Evolutionary conservation across 2,113 vertebrate genomes (phyloP).

Genomic region (Dolichotis patagonum): DNA sequence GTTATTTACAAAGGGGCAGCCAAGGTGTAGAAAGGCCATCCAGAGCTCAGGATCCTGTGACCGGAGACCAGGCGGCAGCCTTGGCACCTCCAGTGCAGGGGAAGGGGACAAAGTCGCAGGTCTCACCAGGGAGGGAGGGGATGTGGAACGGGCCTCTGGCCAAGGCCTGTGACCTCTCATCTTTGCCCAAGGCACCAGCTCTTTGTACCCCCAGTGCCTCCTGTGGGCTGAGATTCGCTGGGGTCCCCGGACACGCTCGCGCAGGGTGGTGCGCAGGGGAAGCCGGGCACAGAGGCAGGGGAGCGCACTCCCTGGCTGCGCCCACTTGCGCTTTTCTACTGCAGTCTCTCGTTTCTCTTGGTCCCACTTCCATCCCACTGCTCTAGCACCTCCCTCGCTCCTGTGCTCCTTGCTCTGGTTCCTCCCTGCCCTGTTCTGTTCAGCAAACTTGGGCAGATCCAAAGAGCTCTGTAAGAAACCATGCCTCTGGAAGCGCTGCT

Average conservation of each 20-base stretch:
- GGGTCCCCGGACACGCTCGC: accelerated
- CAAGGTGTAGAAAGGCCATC: background rate
- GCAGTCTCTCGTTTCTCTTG: background rate
- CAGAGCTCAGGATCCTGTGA: background rate
- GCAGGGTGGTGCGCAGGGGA: no score
- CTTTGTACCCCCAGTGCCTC: background rate
- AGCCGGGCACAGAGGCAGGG: background rate
- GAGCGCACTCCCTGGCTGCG: background rate
- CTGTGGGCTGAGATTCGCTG: background rate
- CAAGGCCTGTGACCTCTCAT: background rate
- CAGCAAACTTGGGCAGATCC: background rate
- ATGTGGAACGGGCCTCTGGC: background rate
- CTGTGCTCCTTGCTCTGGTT: background rate
- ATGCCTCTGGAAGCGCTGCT: background rate
- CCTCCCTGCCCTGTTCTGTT: background rate
- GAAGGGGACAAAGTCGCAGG: background rate
- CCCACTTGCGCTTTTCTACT: background rate
- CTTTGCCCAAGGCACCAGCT: background rate
- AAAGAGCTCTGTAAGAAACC: background rate
- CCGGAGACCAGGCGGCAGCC: background rate
- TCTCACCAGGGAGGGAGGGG: background rate
- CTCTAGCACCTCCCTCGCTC: background rate
- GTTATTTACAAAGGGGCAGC: background rate
- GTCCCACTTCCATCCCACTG: background rate
- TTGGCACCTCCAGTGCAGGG: background rate